phyloP scores from a whole-genome alignment of 2,797 vertebrate species.

The Taeniopygia guttata region DNA sequence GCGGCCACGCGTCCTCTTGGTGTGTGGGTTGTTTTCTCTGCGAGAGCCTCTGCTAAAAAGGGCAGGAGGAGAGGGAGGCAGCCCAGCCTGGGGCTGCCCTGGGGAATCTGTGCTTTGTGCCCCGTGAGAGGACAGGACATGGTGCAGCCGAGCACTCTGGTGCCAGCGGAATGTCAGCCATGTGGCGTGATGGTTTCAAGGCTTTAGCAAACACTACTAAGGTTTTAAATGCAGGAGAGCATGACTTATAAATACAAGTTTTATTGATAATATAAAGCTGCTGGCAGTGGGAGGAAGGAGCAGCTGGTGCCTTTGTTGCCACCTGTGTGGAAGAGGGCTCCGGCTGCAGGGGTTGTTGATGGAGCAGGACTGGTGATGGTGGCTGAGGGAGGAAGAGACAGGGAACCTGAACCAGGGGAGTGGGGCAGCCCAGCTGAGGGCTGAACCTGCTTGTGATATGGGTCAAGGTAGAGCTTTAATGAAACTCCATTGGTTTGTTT shows the following conservation, averaged over 20 bases:
- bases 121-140: not conserved
- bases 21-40: not conserved
- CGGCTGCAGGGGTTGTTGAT: accelerated
- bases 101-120: not conserved
- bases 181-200: not conserved
- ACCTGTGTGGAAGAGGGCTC: not conserved
- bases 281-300: not conserved
- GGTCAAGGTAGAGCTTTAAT: not conserved
- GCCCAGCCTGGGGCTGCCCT: not conserved
- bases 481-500: not conserved
- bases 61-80: not conserved
- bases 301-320: not conserved
- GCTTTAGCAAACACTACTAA: not conserved
- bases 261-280: not conserved
- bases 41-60: not conserved
- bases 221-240: not conserved
- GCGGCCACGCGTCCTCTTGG: accelerated
- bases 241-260: not conserved
- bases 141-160: not conserved
- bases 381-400: not conserved
- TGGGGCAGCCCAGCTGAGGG: not conserved
- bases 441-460: not conserved
- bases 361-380: accelerated
- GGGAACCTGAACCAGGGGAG: not conserved
- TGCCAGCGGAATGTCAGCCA: not conserved